Conservation (phyloP, 2,113 vertebrate genomes). For the human region GRCh38 chr6:77656001-77656500, state of each 20-base stretch:
- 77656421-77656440: constrained; percentile 11
- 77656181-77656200: constrained; percentile 52
- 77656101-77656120: constrained; percentile 16
- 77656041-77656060: constrained; percentile 65
- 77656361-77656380: neutral
- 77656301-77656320: neutral
- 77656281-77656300: neutral
- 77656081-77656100: constrained; percentile 70
- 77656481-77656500: constrained; percentile 20
- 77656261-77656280: neutral
- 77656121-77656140: constrained; percentile 65
- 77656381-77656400: neutral
- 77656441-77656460: constrained; percentile 21
- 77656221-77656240: constrained; percentile 35
- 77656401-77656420: constrained; percentile 1
- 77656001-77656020: constrained; percentile 40
- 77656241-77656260: constrained; percentile 44
- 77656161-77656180: constrained; percentile 39
- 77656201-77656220: constrained; percentile 38
- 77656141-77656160: constrained; percentile 40
- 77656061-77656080: constrained; percentile 47
- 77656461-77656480: neutral
- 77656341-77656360: constrained; percentile 32
- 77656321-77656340: neutral
- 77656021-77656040: constrained; percentile 56